Conservation (phyloP, 2,113 vertebrate genomes). For the Ceyx margarethae region DNA sequence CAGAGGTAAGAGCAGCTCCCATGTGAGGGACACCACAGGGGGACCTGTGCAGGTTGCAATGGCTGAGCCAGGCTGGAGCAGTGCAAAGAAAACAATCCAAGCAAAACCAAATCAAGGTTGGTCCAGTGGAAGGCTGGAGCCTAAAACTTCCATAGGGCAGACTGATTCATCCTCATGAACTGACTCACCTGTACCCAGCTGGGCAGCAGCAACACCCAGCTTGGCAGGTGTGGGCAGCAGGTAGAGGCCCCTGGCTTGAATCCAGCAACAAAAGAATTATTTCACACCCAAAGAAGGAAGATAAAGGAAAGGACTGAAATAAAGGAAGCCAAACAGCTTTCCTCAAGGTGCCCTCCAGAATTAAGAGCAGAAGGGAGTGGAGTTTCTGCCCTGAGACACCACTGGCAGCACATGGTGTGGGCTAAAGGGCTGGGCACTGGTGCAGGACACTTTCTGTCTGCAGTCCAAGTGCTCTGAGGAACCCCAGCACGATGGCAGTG, state of each 20-base stretch:
- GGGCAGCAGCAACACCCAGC: neutral
- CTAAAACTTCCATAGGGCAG: neutral
- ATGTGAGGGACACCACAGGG: rapidly evolving
- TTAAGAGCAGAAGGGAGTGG: neutral
- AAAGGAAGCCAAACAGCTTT: neutral
- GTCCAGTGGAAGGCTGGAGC: neutral
- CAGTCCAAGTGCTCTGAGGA: neutral
- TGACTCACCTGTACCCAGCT: neutral
- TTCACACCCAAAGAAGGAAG: neutral
- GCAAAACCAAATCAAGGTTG: neutral
- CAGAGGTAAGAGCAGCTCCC: neutral
- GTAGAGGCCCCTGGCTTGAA: neutral
- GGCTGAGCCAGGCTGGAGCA: neutral
- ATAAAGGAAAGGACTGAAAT: neutral
- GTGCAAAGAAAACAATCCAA: neutral
- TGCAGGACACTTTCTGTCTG: neutral
- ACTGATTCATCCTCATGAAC: neutral
- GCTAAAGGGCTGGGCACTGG: rapidly evolving
- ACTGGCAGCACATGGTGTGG: rapidly evolving
- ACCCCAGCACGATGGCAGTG: neutral
- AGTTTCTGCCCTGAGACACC: neutral
- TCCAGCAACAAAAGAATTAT: neutral
- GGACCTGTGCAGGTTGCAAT: neutral
- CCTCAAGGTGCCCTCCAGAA: neutral
- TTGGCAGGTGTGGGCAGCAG: neutral